phyloP scores from a whole-genome alignment of 2,113 vertebrate species.

The Dasypus novemcinctus region DNA sequence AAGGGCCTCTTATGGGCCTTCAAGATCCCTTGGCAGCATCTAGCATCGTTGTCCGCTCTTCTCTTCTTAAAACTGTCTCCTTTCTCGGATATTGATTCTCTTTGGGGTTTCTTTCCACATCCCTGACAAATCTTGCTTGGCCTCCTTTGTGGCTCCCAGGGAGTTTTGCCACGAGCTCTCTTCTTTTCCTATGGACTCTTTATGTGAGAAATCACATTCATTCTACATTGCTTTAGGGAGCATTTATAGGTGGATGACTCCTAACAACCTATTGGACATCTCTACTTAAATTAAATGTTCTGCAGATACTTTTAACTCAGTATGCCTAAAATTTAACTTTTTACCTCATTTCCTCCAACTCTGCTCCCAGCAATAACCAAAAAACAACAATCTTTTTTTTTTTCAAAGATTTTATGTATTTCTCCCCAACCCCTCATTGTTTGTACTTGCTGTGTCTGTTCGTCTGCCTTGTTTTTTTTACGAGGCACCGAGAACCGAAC shows the following conservation, averaged over 20 bases:
- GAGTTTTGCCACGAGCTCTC: neutral
- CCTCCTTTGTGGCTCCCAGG: neutral
- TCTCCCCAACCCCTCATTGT: no score
- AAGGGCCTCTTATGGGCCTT: neutral
- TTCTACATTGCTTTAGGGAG: neutral
- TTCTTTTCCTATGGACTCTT: neutral
- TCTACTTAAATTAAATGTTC: neutral
- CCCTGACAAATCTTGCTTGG: fast-evolving
- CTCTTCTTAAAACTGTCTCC: neutral
- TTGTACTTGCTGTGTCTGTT: no score
- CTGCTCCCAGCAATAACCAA: no score
- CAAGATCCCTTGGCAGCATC: neutral
- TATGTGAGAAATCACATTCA: neutral
- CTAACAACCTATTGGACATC: fast-evolving
- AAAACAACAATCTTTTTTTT: fast-evolving
- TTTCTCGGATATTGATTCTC: neutral
- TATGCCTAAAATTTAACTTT: neutral
- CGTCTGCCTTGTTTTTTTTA: no score
- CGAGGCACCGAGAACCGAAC: no score
- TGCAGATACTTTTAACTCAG: neutral
- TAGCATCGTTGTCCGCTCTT: neutral
- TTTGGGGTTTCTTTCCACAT: neutral
- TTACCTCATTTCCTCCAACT: neutral
- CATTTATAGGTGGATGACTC: no score
- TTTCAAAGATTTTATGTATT: neutral